A percentile compares a stretch with the other conserved stretches of the same genome.
Conservation (phyloP, 2,113 vertebrate species). For the Dicentrarchus labrax region DNA sequence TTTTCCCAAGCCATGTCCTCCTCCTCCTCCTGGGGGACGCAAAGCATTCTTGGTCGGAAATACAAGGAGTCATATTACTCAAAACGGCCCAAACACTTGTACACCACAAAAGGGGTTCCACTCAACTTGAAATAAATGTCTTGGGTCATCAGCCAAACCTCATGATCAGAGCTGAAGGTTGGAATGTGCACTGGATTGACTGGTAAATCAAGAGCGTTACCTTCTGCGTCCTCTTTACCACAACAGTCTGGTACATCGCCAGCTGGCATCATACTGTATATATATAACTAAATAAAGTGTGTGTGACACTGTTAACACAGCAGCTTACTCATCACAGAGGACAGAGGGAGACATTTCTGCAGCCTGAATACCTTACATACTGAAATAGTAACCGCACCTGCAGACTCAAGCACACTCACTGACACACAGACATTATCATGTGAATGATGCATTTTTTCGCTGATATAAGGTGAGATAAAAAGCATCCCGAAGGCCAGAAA, state of each 20-base stretch:
- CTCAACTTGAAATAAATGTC: background rate
- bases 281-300: background rate
- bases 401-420: background rate
- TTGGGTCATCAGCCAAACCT: constrained; percentile 4
- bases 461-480: constrained; percentile 16
- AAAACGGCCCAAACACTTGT: background rate
- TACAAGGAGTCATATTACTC: background rate
- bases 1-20: background rate
- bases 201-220: constrained; percentile 14
- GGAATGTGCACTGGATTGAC: background rate
- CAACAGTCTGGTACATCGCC: background rate
- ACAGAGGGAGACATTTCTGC: background rate
- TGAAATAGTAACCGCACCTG: constrained; percentile 11
- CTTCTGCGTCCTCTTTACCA: background rate
- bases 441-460: constrained; percentile 1
- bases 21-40: background rate
- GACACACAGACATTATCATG: background rate
- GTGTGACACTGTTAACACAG: background rate
- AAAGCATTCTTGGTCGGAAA: background rate
- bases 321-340: background rate
- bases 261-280: background rate
- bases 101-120: background rate
- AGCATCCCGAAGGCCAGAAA: background rate
- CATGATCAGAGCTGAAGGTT: constrained; percentile 3
- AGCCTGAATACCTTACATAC: constrained; percentile 19